Evolutionary conservation across 2,113 vertebrate species (phyloP).

Genomic region (Beaufortia kweichowensis): DNA sequence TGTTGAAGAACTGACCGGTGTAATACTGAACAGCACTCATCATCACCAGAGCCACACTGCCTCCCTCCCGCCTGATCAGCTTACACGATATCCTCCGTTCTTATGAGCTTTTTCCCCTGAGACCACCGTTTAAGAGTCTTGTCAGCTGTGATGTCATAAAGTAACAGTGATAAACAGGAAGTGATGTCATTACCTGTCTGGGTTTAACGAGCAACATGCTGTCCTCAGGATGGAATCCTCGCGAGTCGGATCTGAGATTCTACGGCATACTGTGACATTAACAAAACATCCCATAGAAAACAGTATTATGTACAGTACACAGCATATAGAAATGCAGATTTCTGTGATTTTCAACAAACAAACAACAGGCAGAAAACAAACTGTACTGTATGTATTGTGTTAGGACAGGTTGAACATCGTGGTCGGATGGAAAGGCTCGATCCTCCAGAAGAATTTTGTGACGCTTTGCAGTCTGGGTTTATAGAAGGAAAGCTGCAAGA

Average conservation of each 20-base stretch:
- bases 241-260: constrained; percentile 88
- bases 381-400: no score
- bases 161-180: not conserved
- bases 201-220: constrained; percentile 83
- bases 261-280: constrained; percentile 81
- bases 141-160: not conserved
- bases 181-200: constrained; percentile 72
- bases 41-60: constrained; percentile 85
- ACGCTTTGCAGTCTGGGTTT: constrained; percentile 83
- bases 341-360: no score
- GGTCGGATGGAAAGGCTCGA: constrained; percentile 94
- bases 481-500: constrained; percentile 90
- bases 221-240: constrained; percentile 75
- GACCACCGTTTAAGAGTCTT: not conserved
- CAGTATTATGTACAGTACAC: no score
- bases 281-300: no score
- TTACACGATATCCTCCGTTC: constrained; percentile 87
- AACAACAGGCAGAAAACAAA: no score
- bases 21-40: constrained; percentile 91
- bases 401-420: constrained; percentile 72
- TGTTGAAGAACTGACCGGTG: constrained; percentile 91
- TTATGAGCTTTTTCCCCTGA: constrained; percentile 88
- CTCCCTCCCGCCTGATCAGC: constrained; percentile 84
- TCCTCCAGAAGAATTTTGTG: constrained; percentile 91
- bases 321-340: no score